These are phyloP conservation scores for Enteromius fasciolatus DNA, from an alignment of 2,797 vertebrate species.

Conservation along the genomic window DNA sequence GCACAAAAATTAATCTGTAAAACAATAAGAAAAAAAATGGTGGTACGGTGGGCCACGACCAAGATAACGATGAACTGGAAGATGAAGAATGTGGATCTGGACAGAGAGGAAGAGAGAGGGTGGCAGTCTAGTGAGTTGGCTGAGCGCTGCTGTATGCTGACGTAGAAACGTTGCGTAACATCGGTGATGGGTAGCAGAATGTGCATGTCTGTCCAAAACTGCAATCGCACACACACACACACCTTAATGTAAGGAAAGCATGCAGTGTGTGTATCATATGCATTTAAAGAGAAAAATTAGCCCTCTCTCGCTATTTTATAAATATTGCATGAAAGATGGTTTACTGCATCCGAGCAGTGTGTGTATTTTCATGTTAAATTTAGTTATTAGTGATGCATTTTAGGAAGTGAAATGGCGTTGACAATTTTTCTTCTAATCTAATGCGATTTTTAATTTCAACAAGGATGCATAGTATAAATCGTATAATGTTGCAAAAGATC, in stretches of 20 bases:
- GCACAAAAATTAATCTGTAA: not conserved
- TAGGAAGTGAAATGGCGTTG: not conserved
- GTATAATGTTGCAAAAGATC: not conserved
- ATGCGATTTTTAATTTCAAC: not conserved
- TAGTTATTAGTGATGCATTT: not conserved
- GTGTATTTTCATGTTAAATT: not conserved
- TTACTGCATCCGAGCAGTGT: not conserved
- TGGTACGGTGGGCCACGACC: not conserved
- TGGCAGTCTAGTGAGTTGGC: conserved; percentile 31
- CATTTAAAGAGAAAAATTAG: not conserved
- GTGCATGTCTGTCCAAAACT: conserved; percentile 29
- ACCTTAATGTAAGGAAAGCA: conserved; percentile 16
- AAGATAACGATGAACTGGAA: not conserved
- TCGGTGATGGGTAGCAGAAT: conserved; percentile 47
- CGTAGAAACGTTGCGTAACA: conserved; percentile 45
- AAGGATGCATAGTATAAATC: not conserved
- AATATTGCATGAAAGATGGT: not conserved
- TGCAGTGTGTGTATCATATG: not conserved
- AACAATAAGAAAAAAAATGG: not conserved
- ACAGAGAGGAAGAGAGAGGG: conserved; percentile 1
- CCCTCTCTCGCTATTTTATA: not conserved
- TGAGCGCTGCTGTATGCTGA: conserved; percentile 30
- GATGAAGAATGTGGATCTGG: conserved; percentile 1
- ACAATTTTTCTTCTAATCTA: not conserved
- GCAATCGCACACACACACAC: conserved; percentile 23